Base-by-base conservation (phyloP, 2,113 vertebrate genomes). In the Ptilorrhoa leucosticta region DNA sequence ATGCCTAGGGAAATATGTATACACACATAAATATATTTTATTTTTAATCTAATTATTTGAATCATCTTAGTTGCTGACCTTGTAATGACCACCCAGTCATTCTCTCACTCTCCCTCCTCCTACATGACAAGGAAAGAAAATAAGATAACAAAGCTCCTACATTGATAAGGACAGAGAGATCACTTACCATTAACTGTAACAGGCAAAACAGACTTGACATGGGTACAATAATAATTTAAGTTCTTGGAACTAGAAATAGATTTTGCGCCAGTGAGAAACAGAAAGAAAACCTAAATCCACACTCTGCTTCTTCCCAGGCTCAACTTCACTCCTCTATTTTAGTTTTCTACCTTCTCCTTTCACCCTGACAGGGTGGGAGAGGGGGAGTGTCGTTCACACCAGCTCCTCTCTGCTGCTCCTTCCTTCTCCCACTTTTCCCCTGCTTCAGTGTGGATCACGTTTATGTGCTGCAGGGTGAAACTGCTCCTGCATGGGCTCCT, bases 381-480 rank as follows among this genome's bases (percentile, higher is more conserved):
- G 7, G 13, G 2, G 10, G 18, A 27, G 7, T 7, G 3, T 7
- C 40, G 3, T 33, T 65, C 0, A 0, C 48, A 79, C 30, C 8
- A 56, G 33, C 17, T 70, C 15, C 31, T 68, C 18, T 63, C 9
- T 78, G 20, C 35, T 84, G 3, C 33, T 82, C 6, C 35, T 77
- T 77, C 15, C 10, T 66, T 48, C 28, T 82, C 26, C 44, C 10
- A 33, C 22, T 70, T n/a, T 48, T 37, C 3, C 4, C 9, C 26
- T 63, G 14, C 20, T 79, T 19, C 31, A 20, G 6, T 17, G 26
- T 51, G n/a, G 15, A 37, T 26, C 8, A 2, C 40, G 11, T 77
- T 63, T n/a, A 22, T 2, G 1, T 23, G 27, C 19, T 60, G 6
- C 24, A 83, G 35, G 5, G 9, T 44, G 31, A 71, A 33, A 60